A percentile compares a stretch with the other conserved stretches of the same genome.
These are phyloP conservation scores for Macaca nemestrina DNA, from an alignment of 2,113 vertebrate genomes.

Conservation along the genomic window DNA sequence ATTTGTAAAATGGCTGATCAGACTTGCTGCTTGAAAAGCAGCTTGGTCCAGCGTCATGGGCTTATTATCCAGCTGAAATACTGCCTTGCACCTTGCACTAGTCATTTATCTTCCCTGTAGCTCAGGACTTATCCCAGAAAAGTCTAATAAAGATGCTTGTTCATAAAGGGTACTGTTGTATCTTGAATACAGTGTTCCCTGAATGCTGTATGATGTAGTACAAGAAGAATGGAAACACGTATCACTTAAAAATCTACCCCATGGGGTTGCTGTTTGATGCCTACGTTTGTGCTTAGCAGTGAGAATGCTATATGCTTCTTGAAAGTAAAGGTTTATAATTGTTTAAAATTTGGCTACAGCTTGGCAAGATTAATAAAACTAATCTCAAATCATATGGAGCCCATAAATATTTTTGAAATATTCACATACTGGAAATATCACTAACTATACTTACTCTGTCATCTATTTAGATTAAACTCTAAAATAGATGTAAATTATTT, in stretches of 20 bases:
- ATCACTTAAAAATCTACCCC: slow-evolving; percentile 60
- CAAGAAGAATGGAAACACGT: slow-evolving; percentile 53
- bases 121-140: background rate
- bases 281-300: background rate
- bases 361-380: slow-evolving; percentile 48
- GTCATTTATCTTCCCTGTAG: background rate
- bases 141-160: slow-evolving; percentile 24
- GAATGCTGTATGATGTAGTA: background rate
- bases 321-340: slow-evolving; percentile 46
- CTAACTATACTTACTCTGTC: slow-evolving; percentile 31
- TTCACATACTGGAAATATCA: slow-evolving; percentile 66
- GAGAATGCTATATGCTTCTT: background rate
- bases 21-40: background rate
- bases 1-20: background rate
- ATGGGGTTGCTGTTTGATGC: slow-evolving; percentile 18
- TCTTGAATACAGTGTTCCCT: background rate
- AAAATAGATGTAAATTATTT: slow-evolving; percentile 65
- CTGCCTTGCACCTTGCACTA: background rate
- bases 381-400: background rate
- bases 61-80: slow-evolving; percentile 10
- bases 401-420: slow-evolving; percentile 65
- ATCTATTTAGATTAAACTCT: slow-evolving; percentile 66
- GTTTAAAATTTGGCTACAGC: slow-evolving; percentile 61
- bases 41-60: background rate
- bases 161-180: background rate